Percentiles rank a stretch among this genome's conserved stretches.
Conservation (phyloP, 2,797 vertebrate genomes). For the Hipposideros larvatus region DNA sequence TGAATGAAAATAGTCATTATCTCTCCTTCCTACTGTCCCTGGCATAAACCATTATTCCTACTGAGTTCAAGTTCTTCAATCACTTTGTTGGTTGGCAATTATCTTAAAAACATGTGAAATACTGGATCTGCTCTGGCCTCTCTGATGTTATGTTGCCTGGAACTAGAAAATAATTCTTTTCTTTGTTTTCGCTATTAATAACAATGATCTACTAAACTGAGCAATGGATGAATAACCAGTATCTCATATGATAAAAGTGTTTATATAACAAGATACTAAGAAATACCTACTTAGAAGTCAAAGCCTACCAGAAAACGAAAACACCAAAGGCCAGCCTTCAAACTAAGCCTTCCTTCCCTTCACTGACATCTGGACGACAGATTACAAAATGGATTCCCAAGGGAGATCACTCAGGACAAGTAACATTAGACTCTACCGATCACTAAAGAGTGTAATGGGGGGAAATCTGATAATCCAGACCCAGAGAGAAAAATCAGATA, state of each 20-base stretch:
- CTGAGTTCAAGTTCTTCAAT: conserved; percentile 9
- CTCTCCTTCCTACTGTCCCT: background rate
- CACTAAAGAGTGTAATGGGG: background rate
- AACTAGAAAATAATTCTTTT: conserved; percentile 31
- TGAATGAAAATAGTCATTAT: background rate
- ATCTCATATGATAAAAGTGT: conserved; percentile 7
- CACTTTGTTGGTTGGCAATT: background rate
- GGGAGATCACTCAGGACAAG: background rate
- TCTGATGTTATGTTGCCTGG: background rate
- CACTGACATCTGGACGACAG: background rate
- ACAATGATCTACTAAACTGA: conserved; percentile 34
- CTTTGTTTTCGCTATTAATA: conserved; percentile 22
- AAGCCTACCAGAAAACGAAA: conserved; percentile 45
- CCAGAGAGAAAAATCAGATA: background rate
- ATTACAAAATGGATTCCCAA: background rate
- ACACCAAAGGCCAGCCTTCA: background rate
- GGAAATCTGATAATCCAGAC: background rate
- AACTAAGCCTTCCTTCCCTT: background rate
- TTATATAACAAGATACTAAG: conserved; percentile 39
- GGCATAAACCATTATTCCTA: background rate
- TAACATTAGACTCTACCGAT: background rate
- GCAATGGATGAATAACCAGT: background rate
- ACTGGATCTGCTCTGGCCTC: conserved; percentile 9
- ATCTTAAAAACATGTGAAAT: background rate
- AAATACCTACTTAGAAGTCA: conserved; percentile 22